These are phyloP conservation scores for Formica selysi DNA, from an alignment of 1,140 invertebrate genomes.

Conservation along the genomic window DNA sequence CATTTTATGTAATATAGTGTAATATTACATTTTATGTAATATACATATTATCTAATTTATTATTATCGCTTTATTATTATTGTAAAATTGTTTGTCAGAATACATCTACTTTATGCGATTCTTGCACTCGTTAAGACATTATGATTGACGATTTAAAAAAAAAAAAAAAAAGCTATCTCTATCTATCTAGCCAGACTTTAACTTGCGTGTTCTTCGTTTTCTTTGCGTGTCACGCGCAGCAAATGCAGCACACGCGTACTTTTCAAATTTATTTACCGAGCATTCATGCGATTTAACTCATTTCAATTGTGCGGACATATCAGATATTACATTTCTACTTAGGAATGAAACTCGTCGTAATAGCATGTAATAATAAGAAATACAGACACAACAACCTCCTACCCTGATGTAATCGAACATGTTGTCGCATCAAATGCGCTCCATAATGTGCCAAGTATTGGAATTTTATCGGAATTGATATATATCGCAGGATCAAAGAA, in stretches of 20 bases:
- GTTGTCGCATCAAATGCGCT: neutral
- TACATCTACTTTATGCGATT: neutral
- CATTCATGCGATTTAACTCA: slow-evolving; percentile 18
- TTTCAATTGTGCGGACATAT: slow-evolving; percentile 30
- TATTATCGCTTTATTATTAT: too few species aligned
- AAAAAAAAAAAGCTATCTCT: neutral
- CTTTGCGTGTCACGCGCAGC: neutral
- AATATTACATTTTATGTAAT: neutral
- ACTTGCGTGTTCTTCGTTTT: neutral
- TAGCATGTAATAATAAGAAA: neutral
- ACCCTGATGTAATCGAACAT: neutral
- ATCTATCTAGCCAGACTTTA: neutral
- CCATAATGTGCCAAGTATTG: too few species aligned
- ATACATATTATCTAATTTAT: neutral
- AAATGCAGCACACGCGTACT: neutral
- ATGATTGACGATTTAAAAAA: neutral
- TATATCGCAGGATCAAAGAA: too few species aligned
- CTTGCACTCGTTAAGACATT: neutral
- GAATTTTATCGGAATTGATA: too few species aligned
- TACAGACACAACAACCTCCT: slow-evolving; percentile 14
- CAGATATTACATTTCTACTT: slow-evolving; percentile 63
- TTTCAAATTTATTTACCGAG: slow-evolving; percentile 21
- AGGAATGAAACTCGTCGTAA: slow-evolving; percentile 72
- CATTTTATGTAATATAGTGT: neutral
- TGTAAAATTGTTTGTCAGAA: neutral